Evolutionary conservation across 2,888 invertebrate genomes (phyloP), one percentile per base, ranked within the genome.

Genomic region (Ennomos fuscantarius): DNA sequence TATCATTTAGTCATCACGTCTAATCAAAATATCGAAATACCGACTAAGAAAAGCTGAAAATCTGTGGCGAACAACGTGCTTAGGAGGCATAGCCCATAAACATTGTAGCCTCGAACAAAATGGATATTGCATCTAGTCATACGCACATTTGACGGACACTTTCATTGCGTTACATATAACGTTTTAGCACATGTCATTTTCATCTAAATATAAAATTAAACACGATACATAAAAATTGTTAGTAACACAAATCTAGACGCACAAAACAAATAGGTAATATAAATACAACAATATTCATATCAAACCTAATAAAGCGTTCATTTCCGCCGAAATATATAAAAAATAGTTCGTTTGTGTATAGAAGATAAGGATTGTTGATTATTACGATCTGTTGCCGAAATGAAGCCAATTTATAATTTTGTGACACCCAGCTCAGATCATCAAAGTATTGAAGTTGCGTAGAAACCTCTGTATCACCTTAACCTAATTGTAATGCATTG

Each of bases 381-480:
- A 88, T 92, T 92, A 92, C 91, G 91, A 92, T 90, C 91, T 92
- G 91, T 90, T 90, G 86, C 91, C 89, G 87, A 90, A 91, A 91
- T 90, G 89, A 86, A 87, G 89, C 91, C 91, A 89, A 91, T 91
- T 77, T 62, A 63, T 59, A 56, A 70, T 77, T 82, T 80, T 73
- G 82, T 84, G 78, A 90, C 91, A 92, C 91, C 91, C 91, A 92
- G 91, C 81, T 91, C 91, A 92, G 84, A 91, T 89, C 91, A 91
- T 77, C 84, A 84, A 80, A 72, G 78, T 73, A 66, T 73, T 66
- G 45, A 40, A 55, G 45, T 60, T 60, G 51, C 56, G 66, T 62
- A 64, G 63, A 61, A 60, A 60, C 66, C 62, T 65, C 65, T 57
- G 50, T 24, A 40, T 60, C 53, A 51, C 47, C 69, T 65, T 70